Evolutionary conservation across 2,797 vertebrate species (phyloP), one percentile per base, ranked within the genome.

Genomic region (Arctocebus calabarensis): DNA sequence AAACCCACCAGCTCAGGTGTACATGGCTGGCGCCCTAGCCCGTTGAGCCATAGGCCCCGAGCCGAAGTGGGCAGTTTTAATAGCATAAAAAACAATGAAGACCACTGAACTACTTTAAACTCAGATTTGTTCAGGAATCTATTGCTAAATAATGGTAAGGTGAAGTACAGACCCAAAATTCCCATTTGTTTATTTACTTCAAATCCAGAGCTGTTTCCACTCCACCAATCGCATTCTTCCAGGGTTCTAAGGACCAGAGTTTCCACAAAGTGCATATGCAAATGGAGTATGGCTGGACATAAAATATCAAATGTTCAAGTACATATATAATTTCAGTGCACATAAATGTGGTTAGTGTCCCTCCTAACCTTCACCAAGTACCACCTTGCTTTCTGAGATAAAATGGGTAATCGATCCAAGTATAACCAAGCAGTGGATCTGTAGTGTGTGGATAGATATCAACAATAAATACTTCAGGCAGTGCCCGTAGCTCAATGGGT

Each of bases 301-400:
- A 84, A 93, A 89, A 96, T 66, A 85, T 52, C 62, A 70, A 79
- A 90, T 0, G 1, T 79, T 79, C 29, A 75, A 92, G 29, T 37
- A 19, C 23, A 70, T 88, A 81, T 34, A 70, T 74, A 57, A 45
- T 34, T 92, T 22, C 43, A 94, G 29, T 32, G 75, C 57, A 94
- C 25, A 90, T 23, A 91, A 79, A 90, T 32, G 55, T 78, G 7
- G 32, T 34, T 74, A 61, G 32, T 17, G 32, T 84, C 55, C 48
- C 88, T 96, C 45, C 40, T 64, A 92, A 92, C 8, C 20, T 94
- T 29, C 93, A n/a, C 29, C 55, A 91, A 74, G 37, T n/a, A 64
- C 8, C 55, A 97, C 37, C 71, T 87, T 40, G 48, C 40, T 96
- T 68, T 79, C 40, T 95, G 20, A 94, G 13, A 13, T 48, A 66